These are phyloP conservation scores for Oreochromis mossambicus DNA, from an alignment of 2,797 vertebrate genomes.

Conservation along the genomic window DNA sequence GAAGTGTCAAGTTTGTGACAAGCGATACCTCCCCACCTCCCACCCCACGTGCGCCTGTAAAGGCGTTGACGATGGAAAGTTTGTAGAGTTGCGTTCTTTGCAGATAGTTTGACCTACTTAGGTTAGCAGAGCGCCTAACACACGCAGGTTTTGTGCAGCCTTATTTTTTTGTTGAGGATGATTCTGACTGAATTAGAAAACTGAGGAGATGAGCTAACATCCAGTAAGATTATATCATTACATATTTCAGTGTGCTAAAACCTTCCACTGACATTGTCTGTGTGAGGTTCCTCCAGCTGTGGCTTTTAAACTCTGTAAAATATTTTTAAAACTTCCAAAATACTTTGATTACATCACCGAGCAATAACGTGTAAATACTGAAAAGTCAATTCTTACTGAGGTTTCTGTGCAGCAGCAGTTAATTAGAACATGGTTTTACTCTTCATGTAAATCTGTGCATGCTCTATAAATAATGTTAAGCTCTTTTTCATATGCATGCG, in stretches of 20 bases:
- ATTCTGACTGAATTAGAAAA: neutral
- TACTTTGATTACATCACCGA: neutral
- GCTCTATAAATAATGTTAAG: neutral
- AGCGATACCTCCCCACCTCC: constrained; percentile 39
- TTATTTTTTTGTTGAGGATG: neutral
- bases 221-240: neutral
- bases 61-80: constrained; percentile 62
- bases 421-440: neutral
- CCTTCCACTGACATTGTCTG: neutral
- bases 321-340: neutral
- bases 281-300: neutral
- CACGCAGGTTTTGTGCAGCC: neutral
- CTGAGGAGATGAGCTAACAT: neutral
- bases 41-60: constrained; percentile 30
- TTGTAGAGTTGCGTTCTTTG: constrained; percentile 58
- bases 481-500: neutral
- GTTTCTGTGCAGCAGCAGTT: neutral
- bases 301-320: neutral
- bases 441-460: neutral
- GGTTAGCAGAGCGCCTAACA: constrained; percentile 10
- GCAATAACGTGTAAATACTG: neutral
- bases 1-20: constrained; percentile 77
- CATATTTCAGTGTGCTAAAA: neutral
- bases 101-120: constrained; percentile 78
- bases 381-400: neutral